phyloP scores from a whole-genome alignment of 2,113 vertebrate species.

The Agapornis roseicollis region DNA sequence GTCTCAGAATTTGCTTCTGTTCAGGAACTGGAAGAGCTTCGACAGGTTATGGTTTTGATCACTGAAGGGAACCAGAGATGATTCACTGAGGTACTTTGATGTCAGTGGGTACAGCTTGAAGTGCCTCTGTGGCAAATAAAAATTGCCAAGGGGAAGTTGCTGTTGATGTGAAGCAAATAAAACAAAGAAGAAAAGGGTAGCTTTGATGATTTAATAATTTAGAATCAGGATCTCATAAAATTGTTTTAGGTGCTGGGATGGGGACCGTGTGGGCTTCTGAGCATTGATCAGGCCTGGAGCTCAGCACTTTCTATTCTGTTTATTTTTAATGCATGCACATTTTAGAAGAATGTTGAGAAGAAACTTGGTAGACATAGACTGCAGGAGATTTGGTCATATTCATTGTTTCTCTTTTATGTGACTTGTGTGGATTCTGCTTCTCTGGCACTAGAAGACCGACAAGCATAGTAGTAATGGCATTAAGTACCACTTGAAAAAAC shows the following conservation, averaged over 20 bases:
- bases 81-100: not conserved
- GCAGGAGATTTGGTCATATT: not conserved
- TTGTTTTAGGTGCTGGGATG: not conserved
- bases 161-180: not conserved
- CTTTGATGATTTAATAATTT: slow-evolving; percentile 25
- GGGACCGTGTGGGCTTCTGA: not conserved
- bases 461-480: not conserved
- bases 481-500: not conserved
- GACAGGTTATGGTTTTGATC: not conserved
- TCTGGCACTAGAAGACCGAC: not conserved
- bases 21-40: not conserved
- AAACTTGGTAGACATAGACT: not conserved
- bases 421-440: not conserved
- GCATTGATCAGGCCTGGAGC: not conserved
- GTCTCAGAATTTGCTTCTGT: not conserved
- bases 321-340: not conserved
- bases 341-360: not conserved
- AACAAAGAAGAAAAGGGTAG: not conserved
- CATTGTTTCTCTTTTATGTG: not conserved
- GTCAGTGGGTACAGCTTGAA: not conserved
- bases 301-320: not conserved
- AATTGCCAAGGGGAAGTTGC: not conserved
- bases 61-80: not conserved
- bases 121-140: not conserved
- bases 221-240: not conserved